A percentile compares a stretch with the other conserved stretches of the same genome.
Conservation (phyloP, 2,888 invertebrate species). For the Epirrita christyi region DNA sequence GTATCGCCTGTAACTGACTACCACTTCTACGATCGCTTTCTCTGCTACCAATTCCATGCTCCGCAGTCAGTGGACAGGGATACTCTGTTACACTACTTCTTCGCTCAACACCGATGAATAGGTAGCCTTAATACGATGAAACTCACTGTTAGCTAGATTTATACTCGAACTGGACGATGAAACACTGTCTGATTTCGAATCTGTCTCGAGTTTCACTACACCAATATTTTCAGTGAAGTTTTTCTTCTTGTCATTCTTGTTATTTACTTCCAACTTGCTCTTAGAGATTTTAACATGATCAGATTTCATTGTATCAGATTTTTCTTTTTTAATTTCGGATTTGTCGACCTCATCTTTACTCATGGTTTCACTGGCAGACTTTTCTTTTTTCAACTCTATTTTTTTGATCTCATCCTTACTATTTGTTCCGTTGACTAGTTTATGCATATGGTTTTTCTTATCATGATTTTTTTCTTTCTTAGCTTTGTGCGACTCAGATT, state of each 20-base stretch:
- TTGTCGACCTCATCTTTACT: slow-evolving; percentile 32
- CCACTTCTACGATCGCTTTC: no score
- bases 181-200: slow-evolving; percentile 34
- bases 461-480: slow-evolving; percentile 47
- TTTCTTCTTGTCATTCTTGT: slow-evolving; percentile 36
- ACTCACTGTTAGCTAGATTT: slow-evolving; percentile 24
- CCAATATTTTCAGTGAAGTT: slow-evolving; percentile 39
- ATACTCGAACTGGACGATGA: slow-evolving; percentile 30
- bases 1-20: no score
- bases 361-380: slow-evolving; percentile 30
- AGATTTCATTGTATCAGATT: slow-evolving; percentile 17
- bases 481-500: slow-evolving; percentile 31
- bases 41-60: no score
- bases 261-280: slow-evolving; percentile 34
- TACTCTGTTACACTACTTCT: no score
- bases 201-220: slow-evolving; percentile 34
- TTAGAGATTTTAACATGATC: slow-evolving; percentile 27
- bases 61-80: no score
- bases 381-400: slow-evolving; percentile 34
- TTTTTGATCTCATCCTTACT: slow-evolving; percentile 30
- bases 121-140: no score
- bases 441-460: slow-evolving; percentile 40
- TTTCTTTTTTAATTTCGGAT: slow-evolving; percentile 31
- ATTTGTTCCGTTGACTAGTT: slow-evolving; percentile 36
- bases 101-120: no score